Base-by-base conservation (phyloP, 1,140 invertebrate genomes). In the Diabrotica virgifera region DNA sequence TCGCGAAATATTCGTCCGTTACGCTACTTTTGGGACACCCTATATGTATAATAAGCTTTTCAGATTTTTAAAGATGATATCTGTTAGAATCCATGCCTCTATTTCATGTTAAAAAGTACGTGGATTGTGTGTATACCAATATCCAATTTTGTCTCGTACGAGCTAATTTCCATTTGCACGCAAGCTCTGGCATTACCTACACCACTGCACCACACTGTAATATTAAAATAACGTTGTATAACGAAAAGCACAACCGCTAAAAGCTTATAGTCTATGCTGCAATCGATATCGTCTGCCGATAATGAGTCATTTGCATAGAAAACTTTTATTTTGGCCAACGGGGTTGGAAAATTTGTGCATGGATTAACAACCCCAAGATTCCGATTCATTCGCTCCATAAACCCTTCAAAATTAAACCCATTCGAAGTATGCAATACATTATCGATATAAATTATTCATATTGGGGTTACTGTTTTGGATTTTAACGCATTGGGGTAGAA, bases 281-380 rank as follows among this genome's bases (percentile, higher is more conserved):
- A 46, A 46, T 46, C 40, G 40, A 46, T 46, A 46, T 46, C n/a
- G 40, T 46, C 40, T 46, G 40, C 40, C 40, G 40, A 46, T 46
- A 46, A 46, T 46, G 40, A 46, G 40, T 46, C 40, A 46, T 46
- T 46, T 46, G 40, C 40, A 46, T 46, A 46, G 40, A 46, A 46
- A 46, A 8, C n/a, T 46, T 46, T 46, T 10, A 10, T 46, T 46
- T 46, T n/a, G n/a, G n/a, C 8, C n/a, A 6, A n/a, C 8, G 40
- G 40, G 40, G 40, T 46, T 46, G 8, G 8, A 46, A n/a, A 10
- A 8, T 46, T 46, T 46, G 40, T 46, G 40, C n/a, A n/a, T 46
- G 40, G 40, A 46, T 46, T 46, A 46, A 46, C 40, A 46, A 46
- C 40, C 40, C 40, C 40, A 46, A 46, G 40, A 46, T 46, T 46